Conservation (phyloP, 1,140 invertebrate species). For the Atta texana region DNA sequence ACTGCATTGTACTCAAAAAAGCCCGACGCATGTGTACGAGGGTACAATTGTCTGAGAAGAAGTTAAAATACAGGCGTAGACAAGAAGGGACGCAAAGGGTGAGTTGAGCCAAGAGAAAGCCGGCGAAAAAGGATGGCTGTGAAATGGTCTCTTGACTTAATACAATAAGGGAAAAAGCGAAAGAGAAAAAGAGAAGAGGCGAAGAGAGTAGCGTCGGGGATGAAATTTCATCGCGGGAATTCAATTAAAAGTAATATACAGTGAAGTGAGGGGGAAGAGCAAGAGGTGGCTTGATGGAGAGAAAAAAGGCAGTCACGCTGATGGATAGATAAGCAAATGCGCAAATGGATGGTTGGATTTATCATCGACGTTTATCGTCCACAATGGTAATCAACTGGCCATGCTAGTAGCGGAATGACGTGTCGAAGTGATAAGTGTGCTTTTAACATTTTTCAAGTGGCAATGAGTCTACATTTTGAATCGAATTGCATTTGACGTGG, state of each 20-base stretch:
- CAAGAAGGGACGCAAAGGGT: slow-evolving; percentile 1
- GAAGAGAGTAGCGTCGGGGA: slow-evolving; percentile 63
- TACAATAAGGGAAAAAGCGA: slow-evolving; percentile 59
- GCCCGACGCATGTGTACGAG: slow-evolving; percentile 28
- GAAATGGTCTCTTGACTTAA: slow-evolving; percentile 76
- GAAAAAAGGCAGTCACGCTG: slow-evolving; percentile 66
- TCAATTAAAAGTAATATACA: slow-evolving; percentile 84
- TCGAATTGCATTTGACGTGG: neutral
- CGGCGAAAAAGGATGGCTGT: slow-evolving; percentile 61
- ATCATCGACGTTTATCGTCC: slow-evolving; percentile 63
- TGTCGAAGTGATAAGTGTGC: slow-evolving; percentile 15
- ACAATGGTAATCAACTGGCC: slow-evolving; percentile 33
- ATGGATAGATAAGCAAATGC: slow-evolving; percentile 69
- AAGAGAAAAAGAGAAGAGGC: slow-evolving; percentile 11
- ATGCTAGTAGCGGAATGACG: slow-evolving; percentile 18
- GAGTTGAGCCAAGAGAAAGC: slow-evolving; percentile 28
- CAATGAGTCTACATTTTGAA: neutral
- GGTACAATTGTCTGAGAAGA: slow-evolving; percentile 47
- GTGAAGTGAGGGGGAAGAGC: slow-evolving; percentile 47
- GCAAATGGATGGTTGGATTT: slow-evolving; percentile 64
- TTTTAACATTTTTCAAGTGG: slow-evolving; percentile 16
- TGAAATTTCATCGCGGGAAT: slow-evolving; percentile 84
- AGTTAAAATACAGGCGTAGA: neutral
- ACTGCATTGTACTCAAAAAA: slow-evolving; percentile 41
- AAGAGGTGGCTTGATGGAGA: neutral